Base-by-base conservation (phyloP, 2,797 vertebrate species). In the Chrosomus eos region DNA sequence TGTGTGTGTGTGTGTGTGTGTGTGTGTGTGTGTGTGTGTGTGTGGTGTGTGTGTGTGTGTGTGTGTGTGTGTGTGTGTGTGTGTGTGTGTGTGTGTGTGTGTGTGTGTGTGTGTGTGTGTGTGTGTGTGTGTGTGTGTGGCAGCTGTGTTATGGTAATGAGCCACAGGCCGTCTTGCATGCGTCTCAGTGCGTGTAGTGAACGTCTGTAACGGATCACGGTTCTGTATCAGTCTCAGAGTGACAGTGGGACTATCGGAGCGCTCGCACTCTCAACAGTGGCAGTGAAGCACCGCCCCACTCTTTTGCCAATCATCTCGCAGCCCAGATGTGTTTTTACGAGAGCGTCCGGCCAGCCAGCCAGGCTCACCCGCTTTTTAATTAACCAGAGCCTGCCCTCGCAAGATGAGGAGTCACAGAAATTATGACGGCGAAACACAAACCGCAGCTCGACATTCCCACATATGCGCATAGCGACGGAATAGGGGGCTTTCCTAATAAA, bases 351-450 rank as follows among this genome's bases (percentile, higher is more conserved):
- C 75, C 75, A 48, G 76, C 58, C 81, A 66, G 83, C 86, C 82
- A 85, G 84, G 86, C 93, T 92, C 90, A 73, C 93, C 94, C 93
- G 53, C 92, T 93, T 94, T 96, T 96, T 96, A 95, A 96, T 95
- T 95, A 96, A 93, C 93, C 92, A 90, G 86, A 95, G 92, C 92
- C 91, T 91, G 95, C 95, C 94, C 90, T 55, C 94, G 89, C 62
- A 72, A 82, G 85, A 87, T 83, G 84, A 89, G 84, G 86, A 87
- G 86, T 80, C 81, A 82, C 84, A 84, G 86, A 87, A 92, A 94
- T 94, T 91, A 90, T 85, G 92, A 93, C 88, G 82, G 76, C 84
- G 36, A 81, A 82, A 83, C 82, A 83, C 67, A 72, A 88, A 83
- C 64, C 71, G 40, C 92, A 89, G 90, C 93, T 94, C 92, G 92